A percentile compares a stretch with the other conserved stretches of the same genome.
phyloP scores from a whole-genome alignment of 1,140 invertebrate species.

The Drosophila punjabiensis region DNA sequence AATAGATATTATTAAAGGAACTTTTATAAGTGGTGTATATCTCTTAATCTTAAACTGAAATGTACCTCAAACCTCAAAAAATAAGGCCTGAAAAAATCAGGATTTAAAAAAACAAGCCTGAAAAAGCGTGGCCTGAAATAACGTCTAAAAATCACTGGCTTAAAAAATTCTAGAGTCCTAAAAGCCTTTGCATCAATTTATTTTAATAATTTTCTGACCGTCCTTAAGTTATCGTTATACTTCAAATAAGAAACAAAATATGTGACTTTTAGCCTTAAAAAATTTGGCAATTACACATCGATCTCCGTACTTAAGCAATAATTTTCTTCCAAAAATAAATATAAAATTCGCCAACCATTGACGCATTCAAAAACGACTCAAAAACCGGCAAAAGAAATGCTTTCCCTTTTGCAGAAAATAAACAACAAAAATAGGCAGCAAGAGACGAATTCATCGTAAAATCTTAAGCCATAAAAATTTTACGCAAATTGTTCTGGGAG shows the following conservation, averaged over 20 bases:
- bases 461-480: constrained; percentile 69
- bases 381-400: constrained; percentile 1
- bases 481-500: constrained; percentile 65
- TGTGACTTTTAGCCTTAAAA: background rate
- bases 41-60: too few species aligned
- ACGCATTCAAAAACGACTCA: constrained; percentile 45
- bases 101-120: too few species aligned
- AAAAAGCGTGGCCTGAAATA: too few species aligned
- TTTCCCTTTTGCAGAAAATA: constrained; percentile 5
- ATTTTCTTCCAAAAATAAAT: too few species aligned
- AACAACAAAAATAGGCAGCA: background rate
- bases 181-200: background rate
- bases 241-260: background rate
- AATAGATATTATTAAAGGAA: background rate
- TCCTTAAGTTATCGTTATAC: background rate
- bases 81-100: too few species aligned
- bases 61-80: too few species aligned
- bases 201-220: background rate
- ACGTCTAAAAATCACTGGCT: too few species aligned
- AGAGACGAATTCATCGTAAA: constrained; percentile 64
- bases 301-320: background rate
- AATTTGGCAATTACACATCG: background rate
- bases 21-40: too few species aligned
- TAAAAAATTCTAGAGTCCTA: background rate
- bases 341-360: constrained; percentile 6